Evolutionary conservation across 1,140 invertebrate species (phyloP).

Genomic region (Adelges cooleyi): DNA sequence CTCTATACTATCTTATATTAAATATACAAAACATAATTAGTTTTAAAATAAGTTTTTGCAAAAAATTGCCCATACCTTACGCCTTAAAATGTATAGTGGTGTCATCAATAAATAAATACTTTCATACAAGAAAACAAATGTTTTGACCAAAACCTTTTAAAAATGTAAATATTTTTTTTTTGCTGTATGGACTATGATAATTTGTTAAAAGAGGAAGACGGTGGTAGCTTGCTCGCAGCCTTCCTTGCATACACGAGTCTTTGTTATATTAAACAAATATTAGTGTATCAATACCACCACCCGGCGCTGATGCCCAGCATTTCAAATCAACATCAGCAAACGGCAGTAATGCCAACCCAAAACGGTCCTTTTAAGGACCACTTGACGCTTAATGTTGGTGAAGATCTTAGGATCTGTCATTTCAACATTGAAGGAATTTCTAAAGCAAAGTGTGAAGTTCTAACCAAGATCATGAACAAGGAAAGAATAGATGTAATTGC

Average conservation of each 20-base stretch:
- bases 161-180: too few relatives aligned
- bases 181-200: too few relatives aligned
- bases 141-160: too few relatives aligned
- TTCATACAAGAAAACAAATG: too few relatives aligned
- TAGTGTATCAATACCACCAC: constrained; percentile 1
- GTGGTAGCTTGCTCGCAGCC: background rate
- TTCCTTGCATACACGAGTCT: background rate
- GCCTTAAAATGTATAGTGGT: too few relatives aligned
- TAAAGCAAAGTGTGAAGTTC: background rate
- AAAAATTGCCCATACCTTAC: too few relatives aligned
- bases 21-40: too few relatives aligned
- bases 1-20: too few relatives aligned
- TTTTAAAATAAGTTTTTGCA: too few relatives aligned
- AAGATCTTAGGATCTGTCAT: background rate
- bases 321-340: background rate
- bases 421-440: background rate
- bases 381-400: background rate
- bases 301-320: background rate
- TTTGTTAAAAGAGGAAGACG: too few relatives aligned
- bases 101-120: too few relatives aligned
- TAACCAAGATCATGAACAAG: background rate
- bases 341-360: background rate
- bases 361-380: constrained; percentile 4
- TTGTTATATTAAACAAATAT: background rate
- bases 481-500: background rate